Evolutionary conservation across 1,140 invertebrate genomes (phyloP).

Genomic region (Camponotus floridanus): DNA sequence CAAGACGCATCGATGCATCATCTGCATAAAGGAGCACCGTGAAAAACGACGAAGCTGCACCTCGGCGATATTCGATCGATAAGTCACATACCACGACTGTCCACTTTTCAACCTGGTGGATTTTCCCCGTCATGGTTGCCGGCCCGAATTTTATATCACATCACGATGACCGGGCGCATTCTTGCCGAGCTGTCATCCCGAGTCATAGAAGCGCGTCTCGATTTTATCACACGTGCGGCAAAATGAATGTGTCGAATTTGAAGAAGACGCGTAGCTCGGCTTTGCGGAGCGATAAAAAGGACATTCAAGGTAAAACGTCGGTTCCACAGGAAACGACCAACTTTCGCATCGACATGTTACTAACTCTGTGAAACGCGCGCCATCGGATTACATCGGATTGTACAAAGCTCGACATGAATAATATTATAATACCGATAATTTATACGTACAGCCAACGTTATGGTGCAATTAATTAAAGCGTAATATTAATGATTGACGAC

Average conservation of each 20-base stretch:
- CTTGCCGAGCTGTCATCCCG: constrained; percentile 49
- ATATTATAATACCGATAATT: constrained; percentile 5
- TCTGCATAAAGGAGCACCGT: constrained; percentile 23
- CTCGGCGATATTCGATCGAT: constrained; percentile 48
- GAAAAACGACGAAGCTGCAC: constrained; percentile 43
- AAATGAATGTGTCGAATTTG: constrained; percentile 61
- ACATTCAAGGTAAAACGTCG: constrained; percentile 15
- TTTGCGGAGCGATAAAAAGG: constrained; percentile 26
- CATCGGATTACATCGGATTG: neutral
- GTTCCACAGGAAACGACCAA: neutral
- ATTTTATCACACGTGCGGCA: constrained; percentile 35
- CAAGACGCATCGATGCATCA: constrained; percentile 9
- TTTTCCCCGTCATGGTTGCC: constrained; percentile 34
- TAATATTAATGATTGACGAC: neutral
- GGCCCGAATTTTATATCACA: constrained; percentile 52
- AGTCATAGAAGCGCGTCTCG: constrained; percentile 39
- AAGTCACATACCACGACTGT: constrained; percentile 53
- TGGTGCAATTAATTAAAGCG: neutral
- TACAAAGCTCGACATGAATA: neutral
- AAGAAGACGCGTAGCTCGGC: constrained; percentile 39
- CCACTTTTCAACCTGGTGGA: constrained; percentile 37
- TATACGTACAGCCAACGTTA: neutral
- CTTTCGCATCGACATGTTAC: neutral
- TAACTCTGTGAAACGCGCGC: neutral
- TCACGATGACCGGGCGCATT: constrained; percentile 56